phyloP scores from a whole-genome alignment of 2,113 vertebrate genomes.

The Poeciliopsis occidentalis region DNA sequence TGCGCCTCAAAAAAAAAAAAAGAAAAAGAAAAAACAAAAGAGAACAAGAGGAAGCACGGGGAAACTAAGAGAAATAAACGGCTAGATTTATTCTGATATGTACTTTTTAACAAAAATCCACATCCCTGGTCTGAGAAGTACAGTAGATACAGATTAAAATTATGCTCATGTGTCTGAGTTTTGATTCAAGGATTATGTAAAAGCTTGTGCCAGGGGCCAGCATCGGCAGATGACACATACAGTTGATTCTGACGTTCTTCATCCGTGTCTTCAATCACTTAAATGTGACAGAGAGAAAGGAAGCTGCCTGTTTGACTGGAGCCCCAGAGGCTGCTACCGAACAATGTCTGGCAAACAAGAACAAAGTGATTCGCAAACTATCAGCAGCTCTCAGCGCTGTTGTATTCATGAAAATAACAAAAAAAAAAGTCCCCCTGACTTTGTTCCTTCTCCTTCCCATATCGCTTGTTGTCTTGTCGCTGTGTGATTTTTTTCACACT shows the following conservation, averaged over 20 bases:
- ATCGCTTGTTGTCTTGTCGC: slow-evolving; percentile 25
- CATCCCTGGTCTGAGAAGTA: not conserved
- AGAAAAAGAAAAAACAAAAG: no score
- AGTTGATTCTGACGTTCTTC: slow-evolving; percentile 60
- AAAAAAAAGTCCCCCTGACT: slow-evolving; percentile 37
- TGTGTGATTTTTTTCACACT: slow-evolving; percentile 22
- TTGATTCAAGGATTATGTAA: slow-evolving; percentile 58
- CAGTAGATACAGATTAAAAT: slow-evolving; percentile 17
- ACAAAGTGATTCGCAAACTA: slow-evolving; percentile 65
- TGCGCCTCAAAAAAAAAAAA: slow-evolving; percentile 55
- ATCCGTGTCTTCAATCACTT: slow-evolving; percentile 66
- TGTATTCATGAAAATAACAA: slow-evolving; percentile 49
- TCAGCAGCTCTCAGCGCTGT: slow-evolving; percentile 46
- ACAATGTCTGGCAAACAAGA: slow-evolving; percentile 61
- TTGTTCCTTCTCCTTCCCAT: not conserved
- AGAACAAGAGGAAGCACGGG: slow-evolving; percentile 55
- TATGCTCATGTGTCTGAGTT: slow-evolving; percentile 21
- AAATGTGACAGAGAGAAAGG: slow-evolving; percentile 62
- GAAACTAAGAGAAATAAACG: slow-evolving; percentile 42
- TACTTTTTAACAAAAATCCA: slow-evolving; percentile 23
- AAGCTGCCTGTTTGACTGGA: slow-evolving; percentile 59
- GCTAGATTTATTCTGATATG: slow-evolving; percentile 14
- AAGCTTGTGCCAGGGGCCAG: slow-evolving; percentile 56
- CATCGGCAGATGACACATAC: slow-evolving; percentile 41
- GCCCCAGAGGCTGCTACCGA: slow-evolving; percentile 63